Percentiles rank a stretch among this genome's conserved stretches.
Conservation (phyloP, 2,797 vertebrate genomes). For the Etheostoma perlongum region DNA sequence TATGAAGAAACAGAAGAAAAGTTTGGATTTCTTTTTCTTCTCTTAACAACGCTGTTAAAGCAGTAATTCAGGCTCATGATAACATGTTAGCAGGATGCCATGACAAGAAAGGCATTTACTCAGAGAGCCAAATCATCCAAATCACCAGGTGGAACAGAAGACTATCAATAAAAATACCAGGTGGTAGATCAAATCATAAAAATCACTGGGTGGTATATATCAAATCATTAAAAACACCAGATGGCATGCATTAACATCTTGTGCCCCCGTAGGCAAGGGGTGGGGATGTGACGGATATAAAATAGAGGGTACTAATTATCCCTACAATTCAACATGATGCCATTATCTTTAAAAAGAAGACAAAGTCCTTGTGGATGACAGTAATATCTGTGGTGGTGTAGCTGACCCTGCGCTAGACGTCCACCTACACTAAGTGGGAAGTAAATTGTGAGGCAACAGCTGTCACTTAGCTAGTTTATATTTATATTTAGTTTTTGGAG, state of each 20-base stretch:
- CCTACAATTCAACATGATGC: slow-evolving; percentile 80
- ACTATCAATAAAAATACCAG: slow-evolving; percentile 88
- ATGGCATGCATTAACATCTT: slow-evolving; percentile 87
- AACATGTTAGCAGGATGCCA: slow-evolving; percentile 81
- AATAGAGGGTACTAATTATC: slow-evolving; percentile 85
- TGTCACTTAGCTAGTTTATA: slow-evolving; percentile 21
- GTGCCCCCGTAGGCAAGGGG: slow-evolving; percentile 84
- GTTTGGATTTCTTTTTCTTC: slow-evolving; percentile 61
- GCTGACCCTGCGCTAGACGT: slow-evolving; percentile 69
- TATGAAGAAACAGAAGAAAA: slow-evolving; percentile 43
- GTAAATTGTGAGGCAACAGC: slow-evolving; percentile 35
- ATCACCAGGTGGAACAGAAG: slow-evolving; percentile 86
- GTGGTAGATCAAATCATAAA: slow-evolving; percentile 88
- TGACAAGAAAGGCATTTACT: slow-evolving; percentile 82
- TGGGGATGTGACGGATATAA: slow-evolving; percentile 83
- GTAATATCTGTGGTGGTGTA: slow-evolving; percentile 64
- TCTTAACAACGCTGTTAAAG: slow-evolving; percentile 68
- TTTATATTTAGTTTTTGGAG: not conserved
- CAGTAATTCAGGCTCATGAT: slow-evolving; percentile 78
- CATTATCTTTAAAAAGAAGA: slow-evolving; percentile 80
- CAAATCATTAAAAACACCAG: slow-evolving; percentile 87
- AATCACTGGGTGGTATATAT: slow-evolving; percentile 87
- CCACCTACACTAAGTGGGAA: slow-evolving; percentile 48
- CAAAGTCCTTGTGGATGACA: slow-evolving; percentile 71
- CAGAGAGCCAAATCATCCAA: slow-evolving; percentile 81